These are phyloP conservation scores for Anorthoa munda DNA, from an alignment of 2,888 invertebrate genomes.

Conservation along the genomic window DNA sequence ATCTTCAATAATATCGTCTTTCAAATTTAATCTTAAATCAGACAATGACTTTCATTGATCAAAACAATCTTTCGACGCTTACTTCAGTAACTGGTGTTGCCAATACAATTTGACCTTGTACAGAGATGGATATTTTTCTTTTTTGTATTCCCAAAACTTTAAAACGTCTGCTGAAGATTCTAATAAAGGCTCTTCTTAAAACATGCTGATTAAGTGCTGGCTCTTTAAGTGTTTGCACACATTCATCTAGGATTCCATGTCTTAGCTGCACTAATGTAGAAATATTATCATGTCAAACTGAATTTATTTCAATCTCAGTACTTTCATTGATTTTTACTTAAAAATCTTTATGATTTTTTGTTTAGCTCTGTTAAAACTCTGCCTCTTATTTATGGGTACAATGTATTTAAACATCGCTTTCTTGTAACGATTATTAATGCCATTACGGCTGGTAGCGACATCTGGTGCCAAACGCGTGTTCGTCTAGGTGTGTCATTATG, in stretches of 20 bases:
- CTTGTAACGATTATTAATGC: too few species aligned
- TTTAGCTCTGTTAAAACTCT: too few species aligned
- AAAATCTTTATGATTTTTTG: too few species aligned
- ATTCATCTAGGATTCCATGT: conserved; percentile 1
- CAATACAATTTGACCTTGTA: conserved; percentile 2
- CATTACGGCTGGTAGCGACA: too few species aligned
- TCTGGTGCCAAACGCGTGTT: too few species aligned
- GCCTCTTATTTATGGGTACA: too few species aligned
- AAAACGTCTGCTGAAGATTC: conserved; percentile 4
- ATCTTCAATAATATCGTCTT: conserved; percentile 8
- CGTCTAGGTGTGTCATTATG: too few species aligned
- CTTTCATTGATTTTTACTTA: too few species aligned
- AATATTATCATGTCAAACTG: conserved; percentile 3
- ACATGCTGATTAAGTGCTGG: conserved; percentile 4
- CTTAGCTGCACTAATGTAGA: conserved; percentile 11
- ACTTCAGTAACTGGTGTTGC: conserved; percentile 3
- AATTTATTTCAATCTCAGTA: too few species aligned
- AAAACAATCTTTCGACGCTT: conserved; percentile 5
- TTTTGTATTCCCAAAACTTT: conserved; percentile 7
- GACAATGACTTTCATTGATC: conserved; percentile 4
- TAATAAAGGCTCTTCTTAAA: conserved; percentile 10
- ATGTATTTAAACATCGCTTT: too few species aligned
- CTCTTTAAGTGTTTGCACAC: not conserved
- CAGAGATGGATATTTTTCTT: conserved; percentile 6
- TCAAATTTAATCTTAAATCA: conserved; percentile 6